phyloP scores from a whole-genome alignment of 2,888 invertebrate genomes.

The Watsonalla binaria region DNA sequence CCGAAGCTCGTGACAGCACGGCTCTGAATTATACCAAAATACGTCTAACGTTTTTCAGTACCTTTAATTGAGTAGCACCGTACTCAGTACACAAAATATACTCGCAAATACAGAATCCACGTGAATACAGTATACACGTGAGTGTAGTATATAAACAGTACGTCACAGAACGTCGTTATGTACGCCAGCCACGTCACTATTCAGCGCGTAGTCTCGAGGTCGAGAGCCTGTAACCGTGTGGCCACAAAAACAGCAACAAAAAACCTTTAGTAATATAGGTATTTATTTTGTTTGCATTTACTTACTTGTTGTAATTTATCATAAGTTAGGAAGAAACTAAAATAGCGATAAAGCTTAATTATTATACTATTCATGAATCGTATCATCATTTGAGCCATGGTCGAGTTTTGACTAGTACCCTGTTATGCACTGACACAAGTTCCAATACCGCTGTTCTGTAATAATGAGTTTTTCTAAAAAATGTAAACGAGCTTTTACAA shows the following conservation, averaged over 20 bases:
- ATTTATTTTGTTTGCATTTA: too few species aligned
- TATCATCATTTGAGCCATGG: too few species aligned
- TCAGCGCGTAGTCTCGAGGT: not conserved
- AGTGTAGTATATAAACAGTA: not conserved
- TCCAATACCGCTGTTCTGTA: too few species aligned
- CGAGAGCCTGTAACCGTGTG: not conserved
- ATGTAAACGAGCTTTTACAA: too few species aligned
- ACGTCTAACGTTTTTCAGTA: not conserved
- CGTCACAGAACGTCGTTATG: not conserved
- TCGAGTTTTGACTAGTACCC: too few species aligned
- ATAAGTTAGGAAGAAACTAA: too few species aligned
- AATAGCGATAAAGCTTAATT: too few species aligned
- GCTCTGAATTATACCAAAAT: too few species aligned
- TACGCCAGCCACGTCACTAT: slow-evolving; percentile 1
- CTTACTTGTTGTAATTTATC: too few species aligned
- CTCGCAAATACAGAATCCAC: not conserved
- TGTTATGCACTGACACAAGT: too few species aligned
- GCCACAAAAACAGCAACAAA: not conserved
- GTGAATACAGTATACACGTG: not conserved
- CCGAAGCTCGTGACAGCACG: too few species aligned
- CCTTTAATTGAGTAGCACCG: not conserved
- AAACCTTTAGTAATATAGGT: not conserved
- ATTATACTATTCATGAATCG: too few species aligned
- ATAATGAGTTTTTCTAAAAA: not conserved
- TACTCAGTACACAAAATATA: not conserved